Base-by-base conservation (phyloP, 2,888 invertebrate genomes). In the Ditula angustiorana region DNA sequence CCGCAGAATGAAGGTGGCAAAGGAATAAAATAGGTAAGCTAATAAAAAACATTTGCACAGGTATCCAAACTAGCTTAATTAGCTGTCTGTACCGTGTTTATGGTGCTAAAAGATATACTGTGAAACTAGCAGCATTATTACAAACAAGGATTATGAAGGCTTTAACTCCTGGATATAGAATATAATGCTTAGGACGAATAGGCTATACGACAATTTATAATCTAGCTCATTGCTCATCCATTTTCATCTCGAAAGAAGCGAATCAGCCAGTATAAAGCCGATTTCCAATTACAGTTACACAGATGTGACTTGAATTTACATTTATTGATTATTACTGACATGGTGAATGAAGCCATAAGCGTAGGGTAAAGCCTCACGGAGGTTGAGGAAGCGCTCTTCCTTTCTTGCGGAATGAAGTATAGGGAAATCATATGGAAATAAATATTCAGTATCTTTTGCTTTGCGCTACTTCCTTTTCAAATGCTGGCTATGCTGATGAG, bases 291-390 rank as follows among this genome's bases (percentile, higher is more conserved):
- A 10, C 41, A 19, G 19, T 19, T n/a, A n/a, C n/a, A 19, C 19
- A 19, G 19, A 19, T 41, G 41, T 41, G 41, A 19, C 41, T 19
- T 41, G 41, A 41, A 41, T 41, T 41, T 41, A 41, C 41, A 41
- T 19, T 41, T 41, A 19, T 41, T 41, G 41, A 41, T 41, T 41
- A 41, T 41, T 41, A 41, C 16, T 41, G 19, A 41, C 41, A 41
- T 19, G 41, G 37, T 19, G 41, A 41, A 41, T 19, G 19, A 8
- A 37, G 37, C 37, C 13, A n/a, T 2, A 13, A 35, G n/a, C n/a
- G n/a, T n/a, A n/a, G n/a, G n/a, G n/a, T n/a, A n/a, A n/a, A n/a
- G n/a, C n/a, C n/a, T n/a, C n/a, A n/a, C n/a, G n/a, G n/a, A n/a
- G n/a, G n/a, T n/a, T n/a, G n/a, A 13, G 35, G 13, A 13, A 13